Evolutionary conservation across 2,797 vertebrate genomes (phyloP).

Genomic region (Coregonus sp.): DNA sequence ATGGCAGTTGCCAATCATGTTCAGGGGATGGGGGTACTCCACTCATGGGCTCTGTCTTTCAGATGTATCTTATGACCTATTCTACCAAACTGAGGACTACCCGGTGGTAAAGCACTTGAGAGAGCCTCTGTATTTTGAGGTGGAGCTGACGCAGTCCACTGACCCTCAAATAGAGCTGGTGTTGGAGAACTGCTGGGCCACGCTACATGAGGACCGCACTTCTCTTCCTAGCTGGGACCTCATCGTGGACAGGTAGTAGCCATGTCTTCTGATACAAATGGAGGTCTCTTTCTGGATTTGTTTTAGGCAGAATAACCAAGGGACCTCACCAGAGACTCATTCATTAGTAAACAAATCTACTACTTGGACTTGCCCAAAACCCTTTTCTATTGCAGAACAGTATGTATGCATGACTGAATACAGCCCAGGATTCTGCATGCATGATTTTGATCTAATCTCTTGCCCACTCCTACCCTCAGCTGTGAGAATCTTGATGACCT

Average conservation of each 20-base stretch:
- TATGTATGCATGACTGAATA: not conserved
- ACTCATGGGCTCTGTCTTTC: not conserved
- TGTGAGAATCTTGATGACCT: slow-evolving; percentile 68
- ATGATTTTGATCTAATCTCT: not conserved
- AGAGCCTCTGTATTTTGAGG: slow-evolving; percentile 75
- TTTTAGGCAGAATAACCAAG: not conserved
- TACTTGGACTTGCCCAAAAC: not conserved
- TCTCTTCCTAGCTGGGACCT: slow-evolving; percentile 76
- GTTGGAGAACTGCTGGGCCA: slow-evolving; percentile 78
- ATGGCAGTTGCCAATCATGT: too few relatives aligned
- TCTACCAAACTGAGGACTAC: slow-evolving; percentile 66
- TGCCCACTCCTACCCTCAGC: slow-evolving; percentile 38
- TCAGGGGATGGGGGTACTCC: not conserved
- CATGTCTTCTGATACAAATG: not conserved
- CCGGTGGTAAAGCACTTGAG: slow-evolving; percentile 68
- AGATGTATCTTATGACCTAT: slow-evolving; percentile 65
- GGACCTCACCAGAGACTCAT: too few relatives aligned
- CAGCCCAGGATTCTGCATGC: not conserved
- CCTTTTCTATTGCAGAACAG: not conserved
- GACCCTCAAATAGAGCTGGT: slow-evolving; percentile 70
- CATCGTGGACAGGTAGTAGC: slow-evolving; percentile 68
- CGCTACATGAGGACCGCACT: slow-evolving; percentile 49
- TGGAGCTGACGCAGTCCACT: slow-evolving; percentile 59
- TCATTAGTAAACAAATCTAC: not conserved
- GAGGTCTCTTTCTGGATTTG: not conserved